Evolutionary conservation across 2,113 vertebrate species (phyloP), one percentile per base, ranked within the genome.

Genomic region (Picathartes gymnocephalus): DNA sequence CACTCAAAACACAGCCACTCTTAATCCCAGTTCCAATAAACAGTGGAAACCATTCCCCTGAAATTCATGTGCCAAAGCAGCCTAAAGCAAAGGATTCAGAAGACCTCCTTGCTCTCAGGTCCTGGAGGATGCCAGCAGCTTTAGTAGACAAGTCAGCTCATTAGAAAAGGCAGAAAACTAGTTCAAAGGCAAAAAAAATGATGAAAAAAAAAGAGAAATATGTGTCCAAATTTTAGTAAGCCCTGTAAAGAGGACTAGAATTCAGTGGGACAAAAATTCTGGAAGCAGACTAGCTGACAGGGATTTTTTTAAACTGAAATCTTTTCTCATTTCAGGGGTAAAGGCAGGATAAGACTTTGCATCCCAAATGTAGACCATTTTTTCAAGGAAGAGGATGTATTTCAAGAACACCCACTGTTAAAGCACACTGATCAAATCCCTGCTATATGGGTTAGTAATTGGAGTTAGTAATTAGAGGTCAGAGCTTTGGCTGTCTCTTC

Each of bases 1-100:
- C 93, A 92, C 81, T 92, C 87, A 93, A 81, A 92, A 86, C 70
- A 60, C 84, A 88, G 71, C 74, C 74, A 28, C 42, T 76, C 70
- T 87, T 92, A 96, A 89, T 96, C 83, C 73, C 31, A 57, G 60
- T 20, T 60, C 47, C 70, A 94, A 94, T 80, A 92, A 95, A 94
- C 44, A 70, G 71, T 57, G 73, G 91, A 91, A 95, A 65, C 58
- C 50, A 37, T 89, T 92, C 47, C 64, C 48, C 76, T 76, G 35
- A 78, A 93, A 73, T 31, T n/a, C 53, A 31, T 8, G 50, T 44
- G 65, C 78, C 56, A 76, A 81, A 79, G 83, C 76, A 92, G 73
- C 47, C 83, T 37, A 73, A 84, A 92, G 53, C 5, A 18, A 72
- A 86, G 10, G 31, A 40, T 25, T 88, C 78, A 92, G 70, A 82